Evolutionary conservation across 2,888 invertebrate genomes (phyloP).

Genomic region (Sylvicola cinctus): DNA sequence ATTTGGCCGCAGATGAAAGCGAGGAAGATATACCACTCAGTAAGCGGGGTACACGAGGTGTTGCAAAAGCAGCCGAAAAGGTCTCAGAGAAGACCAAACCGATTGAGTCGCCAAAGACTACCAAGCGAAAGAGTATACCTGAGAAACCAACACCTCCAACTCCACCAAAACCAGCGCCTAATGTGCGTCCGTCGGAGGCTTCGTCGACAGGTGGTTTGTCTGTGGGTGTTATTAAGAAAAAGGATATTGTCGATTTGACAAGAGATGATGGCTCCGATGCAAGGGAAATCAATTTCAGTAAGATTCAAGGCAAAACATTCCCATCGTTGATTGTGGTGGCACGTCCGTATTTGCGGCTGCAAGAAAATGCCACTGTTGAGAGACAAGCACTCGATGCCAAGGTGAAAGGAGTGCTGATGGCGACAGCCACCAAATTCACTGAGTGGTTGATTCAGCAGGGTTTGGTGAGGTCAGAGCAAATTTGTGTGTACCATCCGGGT

Average conservation of each 20-base stretch:
- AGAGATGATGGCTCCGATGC: slow-evolving; percentile 44
- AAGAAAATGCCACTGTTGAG: slow-evolving; percentile 37
- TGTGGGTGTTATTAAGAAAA: slow-evolving; percentile 34
- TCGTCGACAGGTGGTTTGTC: slow-evolving; percentile 52
- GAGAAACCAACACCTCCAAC: slow-evolving; percentile 14
- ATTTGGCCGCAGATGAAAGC: slow-evolving; percentile 14
- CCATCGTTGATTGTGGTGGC: slow-evolving; percentile 72
- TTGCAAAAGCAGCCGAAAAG: background rate
- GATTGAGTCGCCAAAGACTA: slow-evolving; percentile 2
- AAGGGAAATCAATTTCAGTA: slow-evolving; percentile 55
- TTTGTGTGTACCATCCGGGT: slow-evolving; percentile 44
- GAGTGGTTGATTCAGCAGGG: slow-evolving; percentile 83
- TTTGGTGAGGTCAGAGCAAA: slow-evolving; percentile 56
- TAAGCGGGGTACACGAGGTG: slow-evolving; percentile 20
- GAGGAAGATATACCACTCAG: slow-evolving; percentile 27
- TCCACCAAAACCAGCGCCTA: slow-evolving; percentile 17
- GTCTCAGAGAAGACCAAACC: slow-evolving; percentile 2
- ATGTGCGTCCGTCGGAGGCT: slow-evolving; percentile 45
- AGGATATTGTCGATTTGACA: slow-evolving; percentile 38
- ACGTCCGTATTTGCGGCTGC: slow-evolving; percentile 52
- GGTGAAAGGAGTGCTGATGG: slow-evolving; percentile 64
- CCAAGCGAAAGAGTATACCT: slow-evolving; percentile 15
- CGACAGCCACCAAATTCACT: slow-evolving; percentile 64
- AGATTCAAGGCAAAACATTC: slow-evolving; percentile 58
- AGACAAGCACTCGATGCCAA: slow-evolving; percentile 48